phyloP scores from a whole-genome alignment of 2,797 vertebrate species.

The Brachyalestes nurse region DNA sequence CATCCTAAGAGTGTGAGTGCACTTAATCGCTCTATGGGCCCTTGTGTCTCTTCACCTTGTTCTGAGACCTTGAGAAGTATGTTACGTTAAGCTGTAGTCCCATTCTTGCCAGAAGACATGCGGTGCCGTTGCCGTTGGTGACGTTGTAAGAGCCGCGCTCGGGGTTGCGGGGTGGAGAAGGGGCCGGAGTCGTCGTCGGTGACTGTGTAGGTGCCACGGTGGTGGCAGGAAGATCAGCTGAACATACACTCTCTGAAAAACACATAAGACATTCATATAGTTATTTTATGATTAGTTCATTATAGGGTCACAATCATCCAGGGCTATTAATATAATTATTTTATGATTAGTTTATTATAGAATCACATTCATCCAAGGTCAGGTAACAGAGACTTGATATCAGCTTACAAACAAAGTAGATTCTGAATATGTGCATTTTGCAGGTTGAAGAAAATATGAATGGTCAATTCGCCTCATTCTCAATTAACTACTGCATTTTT shows the following conservation, averaged over 20 bases:
- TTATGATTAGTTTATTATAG: neutral
- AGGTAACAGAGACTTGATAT: neutral
- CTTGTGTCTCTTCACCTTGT: conserved; percentile 65
- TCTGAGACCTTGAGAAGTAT: conserved; percentile 63
- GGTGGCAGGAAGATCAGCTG: conserved; percentile 73
- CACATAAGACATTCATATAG: neutral
- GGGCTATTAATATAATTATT: neutral
- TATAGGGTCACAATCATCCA: neutral
- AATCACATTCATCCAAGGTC: neutral
- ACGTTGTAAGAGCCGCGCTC: conserved; percentile 78
- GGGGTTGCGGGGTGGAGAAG: conserved; percentile 74
- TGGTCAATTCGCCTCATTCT: neutral
- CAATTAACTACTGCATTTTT: neutral
- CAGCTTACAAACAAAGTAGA: neutral
- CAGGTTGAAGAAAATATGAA: neutral
- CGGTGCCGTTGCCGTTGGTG: conserved; percentile 65
- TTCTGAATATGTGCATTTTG: neutral
- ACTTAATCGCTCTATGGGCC: neutral
- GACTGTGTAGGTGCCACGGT: conserved; percentile 65
- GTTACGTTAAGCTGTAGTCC: conserved; percentile 90
- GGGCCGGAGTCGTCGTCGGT: conserved; percentile 57
- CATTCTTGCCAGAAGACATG: conserved; percentile 78
- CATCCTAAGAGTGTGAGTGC: conserved; percentile 8
- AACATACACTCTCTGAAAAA: conserved; percentile 81
- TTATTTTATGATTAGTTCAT: neutral